These are phyloP conservation scores for Halictus ligatus DNA, from an alignment of 2,888 invertebrate species.

Conservation along the genomic window DNA sequence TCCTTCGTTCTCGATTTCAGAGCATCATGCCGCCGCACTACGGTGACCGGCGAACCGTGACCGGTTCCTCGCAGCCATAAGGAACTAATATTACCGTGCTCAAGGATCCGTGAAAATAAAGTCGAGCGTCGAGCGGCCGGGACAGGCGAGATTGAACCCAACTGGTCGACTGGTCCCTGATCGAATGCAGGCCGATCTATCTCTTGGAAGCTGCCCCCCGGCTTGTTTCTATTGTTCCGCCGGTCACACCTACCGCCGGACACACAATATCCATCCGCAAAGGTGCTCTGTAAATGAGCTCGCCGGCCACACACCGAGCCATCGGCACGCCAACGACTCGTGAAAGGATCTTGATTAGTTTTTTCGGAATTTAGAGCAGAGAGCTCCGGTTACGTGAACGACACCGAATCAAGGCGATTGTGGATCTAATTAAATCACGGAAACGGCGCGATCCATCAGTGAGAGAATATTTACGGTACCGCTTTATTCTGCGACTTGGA, in stretches of 20 bases:
- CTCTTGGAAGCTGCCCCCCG: conserved; percentile 24
- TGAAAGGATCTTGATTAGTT: conserved; percentile 8
- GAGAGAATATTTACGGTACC: background rate
- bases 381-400: background rate
- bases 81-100: conserved; percentile 5
- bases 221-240: conserved; percentile 31
- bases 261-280: conserved; percentile 1
- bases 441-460: background rate
- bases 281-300: background rate
- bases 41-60: background rate
- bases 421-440: conserved; percentile 6
- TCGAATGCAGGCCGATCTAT: conserved; percentile 51
- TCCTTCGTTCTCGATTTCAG: background rate
- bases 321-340: conserved; percentile 4
- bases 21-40: background rate
- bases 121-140: conserved; percentile 7
- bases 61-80: conserved; percentile 25
- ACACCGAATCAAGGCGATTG: conserved; percentile 2
- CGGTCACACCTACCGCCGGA: conserved; percentile 15
- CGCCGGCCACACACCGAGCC: background rate
- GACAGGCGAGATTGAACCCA: conserved; percentile 47
- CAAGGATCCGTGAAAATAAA: background rate
- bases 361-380: conserved; percentile 3
- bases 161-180: conserved; percentile 13
- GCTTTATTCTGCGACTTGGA: background rate